Percentiles rank a stretch among this genome's conserved stretches.
phyloP scores from a whole-genome alignment of 92 coral and sea anemone genomes.

The Metridium senile region DNA sequence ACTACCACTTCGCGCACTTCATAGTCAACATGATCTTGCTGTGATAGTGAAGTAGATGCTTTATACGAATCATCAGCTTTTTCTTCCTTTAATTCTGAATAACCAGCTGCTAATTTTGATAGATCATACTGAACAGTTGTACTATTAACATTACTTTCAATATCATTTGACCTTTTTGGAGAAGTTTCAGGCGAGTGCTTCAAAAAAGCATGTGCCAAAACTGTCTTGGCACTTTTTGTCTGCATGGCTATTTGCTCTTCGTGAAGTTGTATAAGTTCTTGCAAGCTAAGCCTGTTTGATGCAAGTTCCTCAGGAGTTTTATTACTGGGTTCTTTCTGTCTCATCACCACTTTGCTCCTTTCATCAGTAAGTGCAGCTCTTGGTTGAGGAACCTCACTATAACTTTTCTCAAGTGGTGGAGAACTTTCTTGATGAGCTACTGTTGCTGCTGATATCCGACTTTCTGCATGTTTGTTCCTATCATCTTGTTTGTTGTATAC shows the following conservation, averaged over 20 bases:
- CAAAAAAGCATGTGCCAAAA: slow-evolving; percentile 55
- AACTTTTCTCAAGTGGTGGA: slow-evolving; percentile 3
- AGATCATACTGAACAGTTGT: background rate
- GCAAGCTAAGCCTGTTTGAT: slow-evolving; percentile 82
- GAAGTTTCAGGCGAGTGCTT: slow-evolving; percentile 66
- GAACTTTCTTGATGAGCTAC: slow-evolving; percentile 24
- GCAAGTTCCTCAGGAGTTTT: slow-evolving; percentile 50
- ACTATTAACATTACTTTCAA: slow-evolving; percentile 9
- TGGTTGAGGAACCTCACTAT: slow-evolving; percentile 31
- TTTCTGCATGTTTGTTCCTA: background rate
- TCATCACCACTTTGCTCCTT: slow-evolving; percentile 11
- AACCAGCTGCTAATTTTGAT: background rate
- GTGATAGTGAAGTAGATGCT: slow-evolving; percentile 6
- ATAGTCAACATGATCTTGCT: slow-evolving; percentile 51
- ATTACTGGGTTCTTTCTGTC: slow-evolving; percentile 24
- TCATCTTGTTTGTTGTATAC: slow-evolving; percentile 35
- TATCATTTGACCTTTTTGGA: slow-evolving; percentile 19
- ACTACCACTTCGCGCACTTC: slow-evolving; percentile 62
- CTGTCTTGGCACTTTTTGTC: slow-evolving; percentile 83
- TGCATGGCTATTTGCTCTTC: slow-evolving; percentile 90
- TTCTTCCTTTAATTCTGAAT: background rate
- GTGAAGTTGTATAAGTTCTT: slow-evolving; percentile 87
- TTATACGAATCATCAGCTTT: background rate
- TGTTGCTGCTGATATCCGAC: slow-evolving; percentile 4
- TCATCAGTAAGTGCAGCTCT: slow-evolving; percentile 47